Conservation (phyloP, 2,797 vertebrate species). For the Propithecus deckenii region DNA sequence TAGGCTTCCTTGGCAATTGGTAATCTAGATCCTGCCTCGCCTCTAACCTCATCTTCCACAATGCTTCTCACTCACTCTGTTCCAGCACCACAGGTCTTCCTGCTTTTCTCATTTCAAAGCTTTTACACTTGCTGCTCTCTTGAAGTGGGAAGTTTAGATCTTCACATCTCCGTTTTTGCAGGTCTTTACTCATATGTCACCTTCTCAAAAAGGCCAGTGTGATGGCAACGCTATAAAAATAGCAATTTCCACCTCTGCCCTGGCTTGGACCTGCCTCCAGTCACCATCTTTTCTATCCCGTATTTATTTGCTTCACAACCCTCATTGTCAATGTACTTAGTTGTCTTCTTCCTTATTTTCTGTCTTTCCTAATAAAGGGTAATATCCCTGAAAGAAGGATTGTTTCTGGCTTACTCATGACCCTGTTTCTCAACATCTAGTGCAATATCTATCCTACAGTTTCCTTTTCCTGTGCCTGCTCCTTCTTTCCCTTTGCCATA, state of each 20-base stretch:
- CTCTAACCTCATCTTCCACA: neutral
- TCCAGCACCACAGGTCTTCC: neutral
- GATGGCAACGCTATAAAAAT: neutral
- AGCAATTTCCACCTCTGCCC: neutral
- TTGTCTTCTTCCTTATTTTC: neutral
- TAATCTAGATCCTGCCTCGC: neutral
- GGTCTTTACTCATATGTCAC: neutral
- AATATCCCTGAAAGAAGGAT: neutral
- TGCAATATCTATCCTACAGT: neutral
- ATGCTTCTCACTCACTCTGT: neutral
- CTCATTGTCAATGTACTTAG: neutral
- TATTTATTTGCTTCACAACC: neutral
- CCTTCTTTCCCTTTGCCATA: neutral
- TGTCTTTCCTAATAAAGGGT: neutral
- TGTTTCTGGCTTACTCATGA: neutral
- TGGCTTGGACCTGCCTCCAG: neutral
- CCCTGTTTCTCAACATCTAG: neutral
- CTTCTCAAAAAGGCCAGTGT: neutral
- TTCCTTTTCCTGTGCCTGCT: neutral
- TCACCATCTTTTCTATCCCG: neutral
- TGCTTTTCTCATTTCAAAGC: neutral
- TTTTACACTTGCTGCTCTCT: neutral
- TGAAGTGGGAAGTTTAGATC: neutral
- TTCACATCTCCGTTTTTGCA: neutral
- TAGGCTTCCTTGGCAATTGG: neutral